Evolutionary conservation across 2,113 vertebrate species (phyloP).

Genomic region (Corapipo altera): DNA sequence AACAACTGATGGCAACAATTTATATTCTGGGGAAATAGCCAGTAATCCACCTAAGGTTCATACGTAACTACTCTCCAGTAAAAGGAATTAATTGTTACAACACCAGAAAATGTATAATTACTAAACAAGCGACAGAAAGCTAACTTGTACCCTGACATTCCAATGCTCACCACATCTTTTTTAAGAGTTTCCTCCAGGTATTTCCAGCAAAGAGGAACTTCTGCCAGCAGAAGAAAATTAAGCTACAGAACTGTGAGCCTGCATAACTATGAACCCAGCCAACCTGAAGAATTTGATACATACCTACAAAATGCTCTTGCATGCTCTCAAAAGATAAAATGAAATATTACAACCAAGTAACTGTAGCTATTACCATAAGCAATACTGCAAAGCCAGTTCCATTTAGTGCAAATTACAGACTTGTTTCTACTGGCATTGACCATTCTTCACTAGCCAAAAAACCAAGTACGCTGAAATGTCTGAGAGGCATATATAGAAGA

Average conservation of each 20-base stretch:
- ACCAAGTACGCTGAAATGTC: background rate
- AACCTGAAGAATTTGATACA: slow-evolving; percentile 20
- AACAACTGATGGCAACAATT: background rate
- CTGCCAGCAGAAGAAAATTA: background rate
- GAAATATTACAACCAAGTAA: slow-evolving; percentile 24
- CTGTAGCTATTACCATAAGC: slow-evolving; percentile 10
- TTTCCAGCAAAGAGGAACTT: background rate
- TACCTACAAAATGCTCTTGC: slow-evolving; percentile 6
- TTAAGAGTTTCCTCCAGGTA: background rate
- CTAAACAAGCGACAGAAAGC: background rate
- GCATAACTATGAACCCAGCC: background rate
- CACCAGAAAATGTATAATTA: background rate
- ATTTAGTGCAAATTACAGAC: slow-evolving; percentile 26
- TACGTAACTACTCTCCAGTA: background rate
- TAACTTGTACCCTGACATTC: background rate
- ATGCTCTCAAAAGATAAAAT: slow-evolving; percentile 10
- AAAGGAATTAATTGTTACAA: background rate
- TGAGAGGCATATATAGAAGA: background rate
- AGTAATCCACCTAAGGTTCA: background rate
- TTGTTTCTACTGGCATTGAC: background rate
- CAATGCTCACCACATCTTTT: background rate
- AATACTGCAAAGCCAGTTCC: background rate
- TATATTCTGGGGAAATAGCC: background rate
- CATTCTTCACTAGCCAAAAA: background rate
- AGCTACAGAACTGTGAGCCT: background rate